A percentile compares a stretch with the other conserved stretches of the same genome.
Conservation (phyloP, 2,888 invertebrate species). For the Acrobasis suavella region DNA sequence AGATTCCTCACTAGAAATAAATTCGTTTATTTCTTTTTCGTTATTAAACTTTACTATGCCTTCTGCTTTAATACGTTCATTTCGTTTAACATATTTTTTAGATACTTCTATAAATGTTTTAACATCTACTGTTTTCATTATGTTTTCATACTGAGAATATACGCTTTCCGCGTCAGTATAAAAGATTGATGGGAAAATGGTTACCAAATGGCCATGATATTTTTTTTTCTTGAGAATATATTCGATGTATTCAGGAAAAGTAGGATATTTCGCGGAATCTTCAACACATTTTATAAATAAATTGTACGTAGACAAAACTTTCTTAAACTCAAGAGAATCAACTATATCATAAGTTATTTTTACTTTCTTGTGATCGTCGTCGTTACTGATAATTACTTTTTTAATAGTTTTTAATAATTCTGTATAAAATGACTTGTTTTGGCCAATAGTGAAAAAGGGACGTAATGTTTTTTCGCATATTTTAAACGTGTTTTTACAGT, state of each 20-base stretch:
- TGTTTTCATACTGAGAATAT: neutral
- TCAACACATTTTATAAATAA: constrained; percentile 5
- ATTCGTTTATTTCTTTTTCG: neutral
- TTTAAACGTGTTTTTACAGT: constrained; percentile 24
- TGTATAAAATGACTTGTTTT: constrained; percentile 43
- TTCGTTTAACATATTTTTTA: constrained; percentile 1
- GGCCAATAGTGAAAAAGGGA: constrained; percentile 39
- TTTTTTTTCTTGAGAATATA: constrained; percentile 13
- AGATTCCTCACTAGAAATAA: neutral
- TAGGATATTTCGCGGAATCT: constrained; percentile 12
- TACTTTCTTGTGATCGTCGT: constrained; percentile 2
- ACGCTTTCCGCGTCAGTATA: neutral
- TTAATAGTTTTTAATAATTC: constrained; percentile 29
- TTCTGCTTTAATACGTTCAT: constrained; percentile 6
- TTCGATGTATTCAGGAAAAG: constrained; percentile 2
- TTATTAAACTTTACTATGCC: constrained; percentile 1
- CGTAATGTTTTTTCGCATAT: constrained; percentile 42
- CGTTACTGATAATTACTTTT: constrained; percentile 20
- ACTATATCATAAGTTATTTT: neutral
- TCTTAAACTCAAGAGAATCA: constrained; percentile 13
- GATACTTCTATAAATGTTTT: constrained; percentile 6
- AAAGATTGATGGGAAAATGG: neutral
- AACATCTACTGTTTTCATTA: neutral
- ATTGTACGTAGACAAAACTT: neutral
- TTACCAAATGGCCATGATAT: neutral